Percentiles rank a stretch among this genome's conserved stretches.
These are phyloP conservation scores for Nicator chloris DNA, from an alignment of 2,113 vertebrate species.

Conservation along the genomic window DNA sequence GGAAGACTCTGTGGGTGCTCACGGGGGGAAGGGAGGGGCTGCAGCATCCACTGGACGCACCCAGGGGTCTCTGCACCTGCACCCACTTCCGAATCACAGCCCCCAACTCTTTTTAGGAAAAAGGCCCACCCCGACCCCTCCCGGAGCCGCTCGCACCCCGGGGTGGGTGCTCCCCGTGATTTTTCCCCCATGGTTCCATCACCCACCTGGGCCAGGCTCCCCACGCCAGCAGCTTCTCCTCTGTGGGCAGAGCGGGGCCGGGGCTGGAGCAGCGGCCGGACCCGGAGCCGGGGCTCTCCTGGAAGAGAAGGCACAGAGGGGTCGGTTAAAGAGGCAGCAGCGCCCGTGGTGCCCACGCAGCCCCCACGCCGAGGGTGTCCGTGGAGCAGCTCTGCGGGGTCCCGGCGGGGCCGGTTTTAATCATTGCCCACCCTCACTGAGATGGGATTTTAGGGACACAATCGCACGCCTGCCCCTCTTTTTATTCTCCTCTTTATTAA, in stretches of 20 bases:
- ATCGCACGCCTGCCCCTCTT: neutral
- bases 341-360: neutral
- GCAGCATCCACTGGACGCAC: neutral
- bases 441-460: neutral
- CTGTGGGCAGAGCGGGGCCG: neutral
- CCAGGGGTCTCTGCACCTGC: neutral
- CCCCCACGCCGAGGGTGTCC: neutral
- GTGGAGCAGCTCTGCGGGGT: neutral
- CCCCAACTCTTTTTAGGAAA: neutral
- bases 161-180: accelerated
- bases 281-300: neutral
- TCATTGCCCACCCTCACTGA: neutral
- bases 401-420: neutral
- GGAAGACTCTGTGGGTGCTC: too few species aligned
- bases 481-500: neutral
- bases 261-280: neutral
- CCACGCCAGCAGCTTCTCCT: neutral
- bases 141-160: too few species aligned
- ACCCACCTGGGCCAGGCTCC: neutral
- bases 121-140: too few species aligned
- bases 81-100: neutral
- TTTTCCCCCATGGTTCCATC: neutral
- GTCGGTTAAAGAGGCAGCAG: neutral
- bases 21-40: accelerated
- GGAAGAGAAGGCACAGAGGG: neutral